Evolutionary conservation across 2,888 invertebrate species (phyloP), one percentile per base, ranked within the genome.

Genomic region (Drosophila algonquin): DNA sequence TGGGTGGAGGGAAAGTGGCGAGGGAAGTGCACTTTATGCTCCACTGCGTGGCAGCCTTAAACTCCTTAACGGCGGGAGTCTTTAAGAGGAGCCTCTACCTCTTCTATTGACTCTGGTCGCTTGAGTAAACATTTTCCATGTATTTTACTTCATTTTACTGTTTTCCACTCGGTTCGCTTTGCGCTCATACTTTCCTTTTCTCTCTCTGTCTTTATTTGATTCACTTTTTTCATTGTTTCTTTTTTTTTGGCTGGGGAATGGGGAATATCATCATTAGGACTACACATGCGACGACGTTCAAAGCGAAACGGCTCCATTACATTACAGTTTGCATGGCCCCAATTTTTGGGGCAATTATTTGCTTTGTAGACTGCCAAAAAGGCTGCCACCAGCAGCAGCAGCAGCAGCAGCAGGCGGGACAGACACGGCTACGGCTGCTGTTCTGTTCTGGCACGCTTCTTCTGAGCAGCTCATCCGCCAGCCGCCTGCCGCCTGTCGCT

Each of bases 281-380:
- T 67, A 64, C 86, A 79, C 73, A 65, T 72, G 74, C 76, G 53
- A 63, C 68, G 64, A 50, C 48, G 75, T 74, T 73, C 82, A 75
- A 84, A 84, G 81, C 65, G 71, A 81, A 71, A 81, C 85, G 57
- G 80, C 86, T 89, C 89, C 75, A 81, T 84, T 84, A 85, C 80
- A 73, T 72, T 75, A 63, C 83, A 74, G 89, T 85, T 89, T 89
- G 89, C 86, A 86, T 88, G 86, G 86, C 84, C 89, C 75, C 72
- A 77, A 89, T 89, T 85, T 89, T 64, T 60, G 58, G 74, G 87
- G 83, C 89, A 85, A 85, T 85, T 85, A 85, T 85, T 79, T 88
- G 71, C 69, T 75, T 69, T 79, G 89, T 87, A 81, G 75, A 68
- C 59, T 70, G 75, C 76, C 78, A 69, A 81, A 80, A 67, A 70